Evolutionary conservation across 92 coral and sea anemone genomes (phyloP), one percentile per base, ranked within the genome.

Genomic region (Porites lobata): DNA sequence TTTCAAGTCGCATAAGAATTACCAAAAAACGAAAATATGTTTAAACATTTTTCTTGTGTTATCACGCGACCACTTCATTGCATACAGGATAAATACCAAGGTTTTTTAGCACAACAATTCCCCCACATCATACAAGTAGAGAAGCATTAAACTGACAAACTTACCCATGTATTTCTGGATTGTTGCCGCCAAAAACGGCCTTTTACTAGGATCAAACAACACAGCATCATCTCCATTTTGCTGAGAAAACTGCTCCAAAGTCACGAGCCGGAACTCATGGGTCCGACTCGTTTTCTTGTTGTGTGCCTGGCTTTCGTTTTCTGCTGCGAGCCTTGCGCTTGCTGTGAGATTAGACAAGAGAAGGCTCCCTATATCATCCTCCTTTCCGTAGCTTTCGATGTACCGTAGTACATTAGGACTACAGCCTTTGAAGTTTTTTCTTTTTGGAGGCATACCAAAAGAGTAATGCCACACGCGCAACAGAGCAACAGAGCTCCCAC

Each of bases 101-200:
- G 2, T 38, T 38, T 38, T 38, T 38, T 38, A 38, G 43, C 43
- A 69, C 75, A 69, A 10, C 12, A 69, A 69, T 69, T 69, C 75
- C 11, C 75, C 5, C 52, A 69, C 75, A n/a, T 69, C 75, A 10
- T 69, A 69, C 75, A n/a, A 67, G 19, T n/a, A 24, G 26, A 7
- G 8, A 15, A 63, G 19, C 20, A n/a, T 63, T 15, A 69, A 15
- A 9, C 47, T 69, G 18, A 69, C 67, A 72, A 22, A 88, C 92
- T 75, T 83, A 89, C 89, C 76, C 75, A 89, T 57, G 50, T 63
- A 83, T 7, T 84, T 83, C 51, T 66, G 61, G 18, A 89, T 51
- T 21, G 87, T 89, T 21, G 87, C 88, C 12, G 84, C 80, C 26
- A 89, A 29, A 47, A 89, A 77, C 50, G 88, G 87, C 26, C 58